Conservation (phyloP, 1,140 invertebrate genomes). For the Xylocopa sonorina region DNA sequence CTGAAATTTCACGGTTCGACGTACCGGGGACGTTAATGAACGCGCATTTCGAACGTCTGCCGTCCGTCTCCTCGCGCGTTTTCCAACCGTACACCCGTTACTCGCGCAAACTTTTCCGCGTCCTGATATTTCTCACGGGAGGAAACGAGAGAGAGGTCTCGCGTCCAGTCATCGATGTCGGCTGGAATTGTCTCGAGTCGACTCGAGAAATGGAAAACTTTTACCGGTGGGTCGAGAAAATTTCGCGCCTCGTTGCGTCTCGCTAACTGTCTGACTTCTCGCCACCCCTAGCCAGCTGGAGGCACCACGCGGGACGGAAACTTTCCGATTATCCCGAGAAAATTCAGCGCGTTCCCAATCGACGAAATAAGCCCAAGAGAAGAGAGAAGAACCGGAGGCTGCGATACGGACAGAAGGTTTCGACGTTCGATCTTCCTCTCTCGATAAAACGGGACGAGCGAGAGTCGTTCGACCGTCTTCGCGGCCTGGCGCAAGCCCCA, state of each 20-base stretch:
- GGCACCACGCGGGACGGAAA: slow-evolving; percentile 4
- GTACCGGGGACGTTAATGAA: slow-evolving; percentile 10
- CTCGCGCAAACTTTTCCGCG: slow-evolving; percentile 37
- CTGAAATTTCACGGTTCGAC: slow-evolving; percentile 38
- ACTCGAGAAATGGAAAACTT: slow-evolving; percentile 53
- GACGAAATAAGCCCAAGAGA: too few species aligned
- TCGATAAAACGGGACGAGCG: slow-evolving; percentile 28
- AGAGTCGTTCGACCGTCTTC: slow-evolving; percentile 5
- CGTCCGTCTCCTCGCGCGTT: neutral
- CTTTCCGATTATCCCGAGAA: slow-evolving; percentile 1
- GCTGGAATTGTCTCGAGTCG: slow-evolving; percentile 55
- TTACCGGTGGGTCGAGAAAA: slow-evolving; percentile 41
- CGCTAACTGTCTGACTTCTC: neutral
- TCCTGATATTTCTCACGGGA: slow-evolving; percentile 11
- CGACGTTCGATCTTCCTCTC: slow-evolving; percentile 52
- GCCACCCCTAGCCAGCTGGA: neutral
- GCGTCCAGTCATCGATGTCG: slow-evolving; percentile 23
- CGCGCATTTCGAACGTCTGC: neutral
- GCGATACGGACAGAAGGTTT: slow-evolving; percentile 39
- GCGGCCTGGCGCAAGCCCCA: slow-evolving; percentile 17
- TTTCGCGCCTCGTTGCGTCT: slow-evolving; percentile 22
- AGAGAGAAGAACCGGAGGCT: too few species aligned
- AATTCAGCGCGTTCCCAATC: too few species aligned
- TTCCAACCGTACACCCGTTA: neutral
- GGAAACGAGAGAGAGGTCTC: slow-evolving; percentile 1